Evolutionary conservation across 2,113 vertebrate genomes (phyloP), one percentile per base, ranked within the genome.

Genomic region (cattle (Bos taurus)): DNA sequence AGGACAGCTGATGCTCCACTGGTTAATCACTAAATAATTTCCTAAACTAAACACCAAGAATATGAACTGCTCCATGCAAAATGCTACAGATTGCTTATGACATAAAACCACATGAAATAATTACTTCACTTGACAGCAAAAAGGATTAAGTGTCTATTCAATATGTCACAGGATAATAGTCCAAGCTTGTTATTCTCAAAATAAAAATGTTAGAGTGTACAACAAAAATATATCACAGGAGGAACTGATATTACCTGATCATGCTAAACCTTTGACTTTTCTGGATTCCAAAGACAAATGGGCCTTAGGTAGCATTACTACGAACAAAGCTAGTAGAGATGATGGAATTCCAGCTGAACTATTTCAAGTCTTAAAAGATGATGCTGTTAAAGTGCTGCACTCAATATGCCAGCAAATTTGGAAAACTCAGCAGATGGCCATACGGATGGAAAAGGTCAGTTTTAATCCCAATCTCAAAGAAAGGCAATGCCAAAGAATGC

Each of bases 11-110:
- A 64, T 28, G 40, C 2, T 88, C 81, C 13, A 74, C 3, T 94
- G 59, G 23, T 90, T 85, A 56, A 92, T 82, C 28, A 96, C 30
- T 62, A 98, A 94, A 52, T 82, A 91, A 94, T 26, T 59, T 90
- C 64, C 28, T 60, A 91, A 36, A 83, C 11, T 97, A 87, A 87
- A 90, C 21, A 97, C 10, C 25, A 94, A 94, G 62, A 91, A 83
- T 52, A 91, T 5, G 15, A 30, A 92, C 28, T 96, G 4, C 16
- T 90, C 52, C n/a, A 59, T 62, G 50, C 17, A 95, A 43, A 97
- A 92, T 78, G 33, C 16, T 88, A 36, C 83, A 91, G 13, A 81
- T 2, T 80, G n/a, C 86, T 87, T 84, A 48, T 43, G 28, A 86
- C 62, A 88, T 64, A 92, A 97, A 84, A 74, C 9, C 16, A 89